These are phyloP conservation scores for Sphenodon punctatus DNA, from an alignment of 2,797 vertebrate genomes.

Conservation along the genomic window DNA sequence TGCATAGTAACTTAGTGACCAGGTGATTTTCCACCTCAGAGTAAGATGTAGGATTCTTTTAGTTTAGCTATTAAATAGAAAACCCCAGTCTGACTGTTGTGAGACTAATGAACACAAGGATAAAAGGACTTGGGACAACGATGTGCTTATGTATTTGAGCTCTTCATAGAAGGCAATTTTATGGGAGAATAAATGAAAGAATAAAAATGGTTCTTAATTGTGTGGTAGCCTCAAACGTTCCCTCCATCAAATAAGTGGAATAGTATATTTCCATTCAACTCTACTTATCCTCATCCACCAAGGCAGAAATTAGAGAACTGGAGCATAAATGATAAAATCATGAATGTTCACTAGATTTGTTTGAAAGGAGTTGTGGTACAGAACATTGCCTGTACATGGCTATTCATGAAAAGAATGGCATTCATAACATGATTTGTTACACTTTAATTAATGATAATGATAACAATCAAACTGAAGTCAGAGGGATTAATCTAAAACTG, in stretches of 20 bases:
- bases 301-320: slow-evolving; percentile 4
- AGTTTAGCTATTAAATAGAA: rapidly evolving
- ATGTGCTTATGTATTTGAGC: background rate
- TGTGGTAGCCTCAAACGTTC: background rate
- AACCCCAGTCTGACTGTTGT: background rate
- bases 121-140: background rate
- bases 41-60: no score
- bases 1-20: rapidly evolving
- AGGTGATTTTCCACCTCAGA: rapidly evolving
- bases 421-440: background rate
- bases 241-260: background rate
- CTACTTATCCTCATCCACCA: background rate
- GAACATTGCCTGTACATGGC: background rate
- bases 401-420: background rate
- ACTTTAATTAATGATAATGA: background rate
- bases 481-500: background rate
- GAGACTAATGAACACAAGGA: rapidly evolving
- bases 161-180: background rate
- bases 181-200: slow-evolving; percentile 5
- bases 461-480: background rate
- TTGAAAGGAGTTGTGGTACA: background rate
- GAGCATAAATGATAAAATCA: background rate
- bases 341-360: background rate
- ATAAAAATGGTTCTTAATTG: slow-evolving; percentile 25
- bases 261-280: background rate